These are phyloP conservation scores for Archips crataeganus DNA, from an alignment of 2,888 invertebrate genomes.

Conservation along the genomic window DNA sequence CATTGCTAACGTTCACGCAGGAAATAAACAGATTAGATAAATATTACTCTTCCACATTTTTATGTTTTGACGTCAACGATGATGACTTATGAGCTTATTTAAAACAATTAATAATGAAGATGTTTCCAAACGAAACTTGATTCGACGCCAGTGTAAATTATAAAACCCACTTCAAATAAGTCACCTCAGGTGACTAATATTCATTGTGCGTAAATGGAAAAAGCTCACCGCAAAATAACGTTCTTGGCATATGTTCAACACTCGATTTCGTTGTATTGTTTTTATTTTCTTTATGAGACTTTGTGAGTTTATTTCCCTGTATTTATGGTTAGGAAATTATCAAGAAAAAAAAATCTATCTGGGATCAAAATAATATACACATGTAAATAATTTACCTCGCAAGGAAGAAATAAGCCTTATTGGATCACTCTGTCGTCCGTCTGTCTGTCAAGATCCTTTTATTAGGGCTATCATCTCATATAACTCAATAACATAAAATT, in stretches of 20 bases:
- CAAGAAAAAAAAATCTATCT: too few species aligned
- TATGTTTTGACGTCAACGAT: background rate
- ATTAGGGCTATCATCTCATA: too few species aligned
- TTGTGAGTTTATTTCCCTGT: background rate
- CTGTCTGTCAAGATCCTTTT: too few species aligned
- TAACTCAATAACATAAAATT: too few species aligned
- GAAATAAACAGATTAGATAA: constrained; percentile 1
- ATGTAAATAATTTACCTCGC: too few species aligned
- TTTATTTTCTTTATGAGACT: background rate
- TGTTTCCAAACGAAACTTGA: background rate
- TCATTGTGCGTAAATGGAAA: background rate
- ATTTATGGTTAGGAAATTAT: background rate
- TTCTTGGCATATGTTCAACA: background rate
- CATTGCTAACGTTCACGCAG: background rate
- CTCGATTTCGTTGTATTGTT: background rate
- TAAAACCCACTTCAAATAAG: background rate
- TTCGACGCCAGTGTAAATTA: background rate
- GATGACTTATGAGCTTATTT: background rate
- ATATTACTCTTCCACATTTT: background rate
- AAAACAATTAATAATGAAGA: background rate
- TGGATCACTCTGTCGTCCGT: too few species aligned
- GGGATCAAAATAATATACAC: too few species aligned
- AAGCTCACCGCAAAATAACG: background rate
- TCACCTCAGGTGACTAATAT: constrained; percentile 8
- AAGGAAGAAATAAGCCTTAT: too few species aligned